phyloP scores from a whole-genome alignment of 2,797 vertebrate genomes.

The Aldrovandia affinis region DNA sequence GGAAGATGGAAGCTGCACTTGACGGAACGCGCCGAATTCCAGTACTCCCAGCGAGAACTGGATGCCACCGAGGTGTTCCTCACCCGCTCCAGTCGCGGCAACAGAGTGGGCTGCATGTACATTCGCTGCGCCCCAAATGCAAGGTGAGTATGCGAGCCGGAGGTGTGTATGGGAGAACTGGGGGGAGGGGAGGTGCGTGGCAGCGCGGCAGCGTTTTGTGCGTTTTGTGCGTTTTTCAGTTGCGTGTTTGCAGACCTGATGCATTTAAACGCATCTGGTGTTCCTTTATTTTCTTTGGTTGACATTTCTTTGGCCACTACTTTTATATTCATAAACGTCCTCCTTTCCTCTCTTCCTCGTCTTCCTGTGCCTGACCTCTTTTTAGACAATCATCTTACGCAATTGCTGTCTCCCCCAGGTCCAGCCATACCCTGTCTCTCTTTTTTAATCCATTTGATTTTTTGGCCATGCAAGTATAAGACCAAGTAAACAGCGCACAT shows the following conservation, averaged over 20 bases:
- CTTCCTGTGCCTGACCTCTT: neutral
- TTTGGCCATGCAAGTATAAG: neutral
- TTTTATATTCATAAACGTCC: neutral
- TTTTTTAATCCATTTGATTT: too few relatives aligned
- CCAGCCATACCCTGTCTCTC: neutral
- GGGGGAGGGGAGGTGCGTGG: conserved; percentile 14
- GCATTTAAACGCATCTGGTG: neutral
- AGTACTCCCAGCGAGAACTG: conserved; percentile 91
- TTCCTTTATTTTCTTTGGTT: too few relatives aligned
- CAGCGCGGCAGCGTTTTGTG: conserved; percentile 24
- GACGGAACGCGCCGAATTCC: conserved; percentile 92
- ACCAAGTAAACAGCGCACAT: neutral
- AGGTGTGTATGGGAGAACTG: neutral
- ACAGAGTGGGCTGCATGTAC: conserved; percentile 92
- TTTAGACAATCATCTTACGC: neutral
- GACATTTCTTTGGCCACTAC: neutral
- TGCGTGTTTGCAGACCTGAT: neutral
- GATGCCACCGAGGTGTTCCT: conserved; percentile 92
- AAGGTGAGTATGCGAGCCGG: conserved; percentile 76
- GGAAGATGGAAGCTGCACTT: conserved; percentile 90
- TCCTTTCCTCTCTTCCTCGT: neutral
- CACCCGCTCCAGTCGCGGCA: conserved; percentile 89
- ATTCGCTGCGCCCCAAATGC: conserved; percentile 91
- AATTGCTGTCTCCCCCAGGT: neutral
- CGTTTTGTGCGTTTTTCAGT: neutral